Evolutionary conservation across 2,113 vertebrate species (phyloP).

Genomic region (Rhinolophus sinicus): DNA sequence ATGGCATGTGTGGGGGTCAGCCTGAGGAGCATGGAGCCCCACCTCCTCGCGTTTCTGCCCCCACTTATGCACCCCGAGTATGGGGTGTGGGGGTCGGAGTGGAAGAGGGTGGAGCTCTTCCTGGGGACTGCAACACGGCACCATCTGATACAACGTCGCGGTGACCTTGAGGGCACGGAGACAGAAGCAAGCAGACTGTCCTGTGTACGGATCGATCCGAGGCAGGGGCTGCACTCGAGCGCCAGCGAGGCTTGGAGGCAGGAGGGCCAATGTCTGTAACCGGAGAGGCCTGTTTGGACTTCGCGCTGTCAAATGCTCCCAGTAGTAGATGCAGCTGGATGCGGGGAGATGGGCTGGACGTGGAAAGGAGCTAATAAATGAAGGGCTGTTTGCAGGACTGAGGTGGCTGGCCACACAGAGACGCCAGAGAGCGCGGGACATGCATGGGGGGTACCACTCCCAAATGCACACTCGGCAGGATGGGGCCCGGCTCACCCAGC

Average conservation of each 20-base stretch:
- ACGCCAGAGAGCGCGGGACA: fast-evolving
- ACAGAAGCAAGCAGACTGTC: background rate
- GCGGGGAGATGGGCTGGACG: fast-evolving
- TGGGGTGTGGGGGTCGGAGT: too few species aligned
- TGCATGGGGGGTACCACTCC: background rate
- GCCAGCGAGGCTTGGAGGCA: background rate
- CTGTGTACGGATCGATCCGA: fast-evolving
- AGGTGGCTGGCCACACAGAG: background rate
- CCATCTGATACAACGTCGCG: fast-evolving
- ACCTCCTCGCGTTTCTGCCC: background rate
- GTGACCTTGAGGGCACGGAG: background rate
- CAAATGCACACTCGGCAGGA: background rate
- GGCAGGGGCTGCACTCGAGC: fast-evolving
- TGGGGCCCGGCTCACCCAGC: fast-evolving
- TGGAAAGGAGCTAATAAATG: background rate
- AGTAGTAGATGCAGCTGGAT: background rate
- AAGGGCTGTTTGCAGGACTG: fast-evolving
- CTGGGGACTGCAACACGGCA: background rate
- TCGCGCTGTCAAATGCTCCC: background rate
- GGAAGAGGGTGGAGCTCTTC: background rate
- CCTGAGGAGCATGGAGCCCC: too few species aligned
- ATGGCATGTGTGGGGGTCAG: fast-evolving
- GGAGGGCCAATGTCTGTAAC: background rate
- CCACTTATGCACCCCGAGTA: too few species aligned
- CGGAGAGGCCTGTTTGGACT: background rate